These are phyloP conservation scores for Axis porcinus DNA, from an alignment of 2,113 vertebrate species.

Conservation along the genomic window DNA sequence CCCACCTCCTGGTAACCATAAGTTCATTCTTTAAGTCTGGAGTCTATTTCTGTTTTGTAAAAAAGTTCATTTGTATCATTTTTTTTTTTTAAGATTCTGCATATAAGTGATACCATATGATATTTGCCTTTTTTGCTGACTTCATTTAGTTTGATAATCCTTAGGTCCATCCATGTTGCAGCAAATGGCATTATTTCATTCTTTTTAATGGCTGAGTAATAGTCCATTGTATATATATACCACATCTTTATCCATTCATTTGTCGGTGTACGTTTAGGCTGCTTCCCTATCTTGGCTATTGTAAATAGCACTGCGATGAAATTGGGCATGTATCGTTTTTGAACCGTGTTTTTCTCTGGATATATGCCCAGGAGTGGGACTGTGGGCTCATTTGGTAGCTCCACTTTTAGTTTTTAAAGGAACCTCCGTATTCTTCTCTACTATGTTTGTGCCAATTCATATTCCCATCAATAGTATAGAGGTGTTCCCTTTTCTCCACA, in stretches of 20 bases:
- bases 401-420: neutral
- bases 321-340: neutral
- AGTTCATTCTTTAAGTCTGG: neutral
- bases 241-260: neutral
- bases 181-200: neutral
- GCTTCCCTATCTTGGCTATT: neutral
- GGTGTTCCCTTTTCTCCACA: neutral
- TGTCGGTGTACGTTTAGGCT: accelerated
- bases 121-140: neutral
- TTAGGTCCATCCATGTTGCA: neutral
- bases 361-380: neutral
- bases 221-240: neutral
- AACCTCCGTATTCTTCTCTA: neutral
- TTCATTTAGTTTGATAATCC: neutral
- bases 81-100: neutral
- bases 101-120: neutral
- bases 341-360: neutral
- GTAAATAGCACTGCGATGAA: neutral
- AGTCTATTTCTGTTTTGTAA: neutral
- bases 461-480: neutral
- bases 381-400: neutral
- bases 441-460: neutral
- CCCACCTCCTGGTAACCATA: neutral
- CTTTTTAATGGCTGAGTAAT: neutral
- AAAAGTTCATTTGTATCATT: neutral